Evolutionary conservation across 2,797 vertebrate genomes (phyloP).

Genomic region (Sandelia bainsii): DNA sequence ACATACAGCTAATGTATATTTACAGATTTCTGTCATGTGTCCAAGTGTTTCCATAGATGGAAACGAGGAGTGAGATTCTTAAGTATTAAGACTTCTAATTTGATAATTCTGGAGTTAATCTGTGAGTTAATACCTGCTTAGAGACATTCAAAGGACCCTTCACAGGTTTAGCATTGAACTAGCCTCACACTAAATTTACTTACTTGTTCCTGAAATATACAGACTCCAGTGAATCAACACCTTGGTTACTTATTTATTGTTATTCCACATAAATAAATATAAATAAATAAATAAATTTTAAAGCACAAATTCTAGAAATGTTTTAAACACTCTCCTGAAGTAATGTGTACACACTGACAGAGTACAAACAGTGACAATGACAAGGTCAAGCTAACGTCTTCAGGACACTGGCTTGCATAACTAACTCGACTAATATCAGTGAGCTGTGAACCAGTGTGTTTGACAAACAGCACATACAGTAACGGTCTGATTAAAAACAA

Average conservation of each 20-base stretch:
- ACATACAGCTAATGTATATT: no score
- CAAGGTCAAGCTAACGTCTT: constrained; percentile 42
- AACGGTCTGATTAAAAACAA: constrained; percentile 51
- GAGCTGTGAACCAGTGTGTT: constrained; percentile 28
- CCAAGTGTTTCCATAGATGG: no score
- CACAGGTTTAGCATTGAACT: no score
- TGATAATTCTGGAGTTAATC: not conserved
- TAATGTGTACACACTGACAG: not conserved
- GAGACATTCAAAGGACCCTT: no score
- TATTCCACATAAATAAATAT: not conserved
- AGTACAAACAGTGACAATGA: constrained; percentile 5
- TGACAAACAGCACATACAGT: constrained; percentile 46
- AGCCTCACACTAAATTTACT: not conserved
- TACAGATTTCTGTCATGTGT: no score
- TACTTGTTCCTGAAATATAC: not conserved
- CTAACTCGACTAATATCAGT: constrained; percentile 34
- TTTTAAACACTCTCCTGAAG: no score
- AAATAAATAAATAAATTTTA: no score
- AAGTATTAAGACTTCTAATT: no score
- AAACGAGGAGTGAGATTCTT: no score
- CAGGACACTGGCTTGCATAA: constrained; percentile 28
- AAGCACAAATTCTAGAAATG: no score
- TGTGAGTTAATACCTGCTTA: no score
- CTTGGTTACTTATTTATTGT: no score
- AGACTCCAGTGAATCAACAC: not conserved